Conservation (phyloP, 2,113 vertebrate species). For the Hyperopisus bebe region DNA sequence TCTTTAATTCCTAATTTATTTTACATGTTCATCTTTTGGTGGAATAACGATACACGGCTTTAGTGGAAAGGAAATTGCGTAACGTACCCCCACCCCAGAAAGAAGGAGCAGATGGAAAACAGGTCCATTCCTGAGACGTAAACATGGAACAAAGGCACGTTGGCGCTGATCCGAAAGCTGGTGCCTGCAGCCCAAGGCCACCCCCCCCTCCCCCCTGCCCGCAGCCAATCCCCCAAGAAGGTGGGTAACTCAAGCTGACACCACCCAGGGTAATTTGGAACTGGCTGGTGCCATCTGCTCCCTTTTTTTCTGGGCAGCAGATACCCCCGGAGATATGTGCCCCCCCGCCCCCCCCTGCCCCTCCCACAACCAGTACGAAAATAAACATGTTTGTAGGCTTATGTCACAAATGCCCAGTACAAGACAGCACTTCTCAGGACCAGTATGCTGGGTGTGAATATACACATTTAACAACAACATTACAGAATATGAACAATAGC, state of each 20-base stretch:
- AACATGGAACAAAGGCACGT: not conserved
- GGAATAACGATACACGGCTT: not conserved
- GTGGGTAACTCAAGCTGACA: constrained; percentile 30
- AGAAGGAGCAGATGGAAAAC: not conserved
- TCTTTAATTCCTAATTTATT: not conserved
- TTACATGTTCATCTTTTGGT: not conserved
- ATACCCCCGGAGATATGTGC: not conserved
- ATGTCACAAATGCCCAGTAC: not conserved
- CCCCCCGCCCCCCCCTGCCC: not conserved
- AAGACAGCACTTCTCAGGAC: not conserved
- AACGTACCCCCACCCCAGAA: not conserved
- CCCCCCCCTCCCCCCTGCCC: not conserved
- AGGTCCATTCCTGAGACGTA: not conserved
- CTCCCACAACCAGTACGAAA: not conserved
- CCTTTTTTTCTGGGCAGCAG: constrained; percentile 10
- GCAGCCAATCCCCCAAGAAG: not conserved
- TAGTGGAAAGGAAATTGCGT: not conserved
- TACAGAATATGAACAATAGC: not conserved
- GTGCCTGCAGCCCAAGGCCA: not conserved
- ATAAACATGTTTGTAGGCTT: constrained; percentile 14
- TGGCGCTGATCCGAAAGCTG: not conserved
- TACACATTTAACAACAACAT: not conserved
- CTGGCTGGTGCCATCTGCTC: constrained; percentile 35
- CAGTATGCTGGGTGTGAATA: not conserved
- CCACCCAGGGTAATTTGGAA: constrained; percentile 31